phyloP scores from a whole-genome alignment of 2,113 vertebrate species.

The Drymodes brunneopygia region DNA sequence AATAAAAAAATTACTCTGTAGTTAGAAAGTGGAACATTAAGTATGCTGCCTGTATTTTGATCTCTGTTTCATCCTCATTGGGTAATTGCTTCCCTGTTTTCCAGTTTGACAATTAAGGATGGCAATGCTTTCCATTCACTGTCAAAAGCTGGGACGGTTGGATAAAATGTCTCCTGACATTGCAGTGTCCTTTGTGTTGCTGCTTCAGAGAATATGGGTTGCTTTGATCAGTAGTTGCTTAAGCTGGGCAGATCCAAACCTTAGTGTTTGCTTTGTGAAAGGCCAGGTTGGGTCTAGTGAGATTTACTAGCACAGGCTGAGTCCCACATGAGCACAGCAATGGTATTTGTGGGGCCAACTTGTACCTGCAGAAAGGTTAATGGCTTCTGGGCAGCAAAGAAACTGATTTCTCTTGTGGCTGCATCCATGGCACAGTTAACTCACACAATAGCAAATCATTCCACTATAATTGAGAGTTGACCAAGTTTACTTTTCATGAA shows the following conservation, averaged over 20 bases:
- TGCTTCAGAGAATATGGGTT: neutral
- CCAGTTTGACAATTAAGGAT: neutral
- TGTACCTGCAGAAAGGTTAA: neutral
- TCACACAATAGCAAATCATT: neutral
- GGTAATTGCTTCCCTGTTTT: neutral
- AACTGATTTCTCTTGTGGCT: neutral
- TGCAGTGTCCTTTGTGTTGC: neutral
- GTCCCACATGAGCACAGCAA: neutral
- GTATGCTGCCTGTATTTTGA: neutral
- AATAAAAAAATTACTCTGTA: neutral
- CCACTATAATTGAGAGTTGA: neutral
- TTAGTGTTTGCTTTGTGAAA: neutral
- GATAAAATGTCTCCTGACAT: neutral
- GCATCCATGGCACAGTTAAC: neutral
- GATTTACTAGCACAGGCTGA: neutral
- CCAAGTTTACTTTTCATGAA: neutral
- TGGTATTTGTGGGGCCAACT: neutral
- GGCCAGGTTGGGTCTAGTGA: neutral
- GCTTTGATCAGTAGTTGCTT: neutral
- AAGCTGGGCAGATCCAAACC: neutral
- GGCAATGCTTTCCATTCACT: neutral
- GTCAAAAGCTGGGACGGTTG: neutral
- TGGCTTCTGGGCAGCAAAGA: neutral
- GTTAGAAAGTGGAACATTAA: neutral
- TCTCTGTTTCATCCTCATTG: neutral